phyloP scores from a whole-genome alignment of 1,140 invertebrate species.

The Drosophila malerkotliana region DNA sequence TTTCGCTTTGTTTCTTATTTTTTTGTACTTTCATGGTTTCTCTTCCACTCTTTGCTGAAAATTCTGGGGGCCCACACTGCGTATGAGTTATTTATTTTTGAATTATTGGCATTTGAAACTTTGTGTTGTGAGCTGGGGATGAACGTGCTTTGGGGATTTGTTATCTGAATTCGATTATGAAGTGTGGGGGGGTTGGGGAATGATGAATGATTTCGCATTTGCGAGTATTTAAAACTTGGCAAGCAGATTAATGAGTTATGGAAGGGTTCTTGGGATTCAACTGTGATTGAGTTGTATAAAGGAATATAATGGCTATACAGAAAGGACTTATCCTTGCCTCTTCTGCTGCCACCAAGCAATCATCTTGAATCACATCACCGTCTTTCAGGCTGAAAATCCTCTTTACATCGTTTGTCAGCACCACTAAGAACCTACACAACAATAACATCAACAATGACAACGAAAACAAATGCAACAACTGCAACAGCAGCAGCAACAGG shows the following conservation, averaged over 20 bases:
- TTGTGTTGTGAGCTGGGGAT: slow-evolving; percentile 13
- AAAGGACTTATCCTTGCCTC: slow-evolving; percentile 2
- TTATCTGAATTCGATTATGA: slow-evolving; percentile 39
- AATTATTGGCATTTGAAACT: slow-evolving; percentile 72
- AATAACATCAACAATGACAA: slow-evolving; percentile 43
- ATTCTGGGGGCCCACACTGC: slow-evolving; percentile 31
- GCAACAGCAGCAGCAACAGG: too few species aligned
- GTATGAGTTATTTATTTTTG: slow-evolving; percentile 82
- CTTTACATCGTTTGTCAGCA: slow-evolving; percentile 37
- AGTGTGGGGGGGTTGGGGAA: not conserved
- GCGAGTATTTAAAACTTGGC: slow-evolving; percentile 35
- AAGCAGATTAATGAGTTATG: slow-evolving; percentile 31
- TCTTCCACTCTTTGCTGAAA: not conserved
- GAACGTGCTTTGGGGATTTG: slow-evolving; percentile 39
- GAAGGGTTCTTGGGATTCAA: not conserved
- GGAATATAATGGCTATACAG: not conserved
- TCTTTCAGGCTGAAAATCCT: slow-evolving; percentile 27
- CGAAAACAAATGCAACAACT: slow-evolving; percentile 27
- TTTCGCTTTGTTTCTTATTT: slow-evolving; percentile 35
- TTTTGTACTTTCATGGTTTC: not conserved
- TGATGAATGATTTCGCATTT: slow-evolving; percentile 37
- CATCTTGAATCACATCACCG: slow-evolving; percentile 28
- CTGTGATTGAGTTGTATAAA: not conserved
- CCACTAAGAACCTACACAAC: slow-evolving; percentile 18
- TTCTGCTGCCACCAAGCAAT: slow-evolving; percentile 7